Evolutionary conservation across 2,797 vertebrate genomes (phyloP).

Genomic region (Melanotaenia parkinsoni): DNA sequence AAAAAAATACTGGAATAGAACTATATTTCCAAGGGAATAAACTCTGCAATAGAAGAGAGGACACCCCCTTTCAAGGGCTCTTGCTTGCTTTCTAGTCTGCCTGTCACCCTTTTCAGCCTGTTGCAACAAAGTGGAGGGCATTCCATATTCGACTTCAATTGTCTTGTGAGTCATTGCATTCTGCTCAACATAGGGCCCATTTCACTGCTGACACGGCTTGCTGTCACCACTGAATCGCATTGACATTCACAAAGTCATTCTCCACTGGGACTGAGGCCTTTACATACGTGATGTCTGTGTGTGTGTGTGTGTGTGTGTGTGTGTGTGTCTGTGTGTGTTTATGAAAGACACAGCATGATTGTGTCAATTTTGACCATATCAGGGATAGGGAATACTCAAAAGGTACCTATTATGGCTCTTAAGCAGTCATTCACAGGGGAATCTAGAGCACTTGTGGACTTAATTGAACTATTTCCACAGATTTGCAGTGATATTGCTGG

Average conservation of each 20-base stretch:
- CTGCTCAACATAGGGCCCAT: conserved; percentile 64
- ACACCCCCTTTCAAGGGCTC: conserved; percentile 46
- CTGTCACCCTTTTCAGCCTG: conserved; percentile 64
- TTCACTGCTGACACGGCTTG: conserved; percentile 68
- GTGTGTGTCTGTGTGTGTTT: conserved; percentile 1
- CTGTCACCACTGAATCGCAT: conserved; percentile 69
- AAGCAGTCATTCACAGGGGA: conserved; percentile 36
- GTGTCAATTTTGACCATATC: conserved; percentile 43
- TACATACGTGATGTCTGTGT: conserved; percentile 3
- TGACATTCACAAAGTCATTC: conserved; percentile 75
- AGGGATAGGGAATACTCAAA: conserved; percentile 19
- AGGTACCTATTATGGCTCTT: conserved; percentile 43
- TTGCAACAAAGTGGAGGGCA: conserved; percentile 69
- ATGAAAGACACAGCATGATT: conserved; percentile 11
- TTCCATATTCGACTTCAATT: conserved; percentile 67
- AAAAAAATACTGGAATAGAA: conserved; percentile 51
- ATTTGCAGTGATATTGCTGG: conserved; percentile 48
- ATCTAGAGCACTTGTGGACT: conserved; percentile 45
- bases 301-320: conserved; percentile 2
- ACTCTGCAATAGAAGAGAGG: conserved; percentile 14
- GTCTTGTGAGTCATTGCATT: conserved; percentile 75
- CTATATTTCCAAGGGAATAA: conserved; percentile 48
- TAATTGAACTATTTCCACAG: conserved; percentile 64
- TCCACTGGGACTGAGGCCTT: conserved; percentile 51
- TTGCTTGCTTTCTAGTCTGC: conserved; percentile 14